phyloP scores from a whole-genome alignment of 1,140 invertebrate species.

The Trinorchestia longiramus region DNA sequence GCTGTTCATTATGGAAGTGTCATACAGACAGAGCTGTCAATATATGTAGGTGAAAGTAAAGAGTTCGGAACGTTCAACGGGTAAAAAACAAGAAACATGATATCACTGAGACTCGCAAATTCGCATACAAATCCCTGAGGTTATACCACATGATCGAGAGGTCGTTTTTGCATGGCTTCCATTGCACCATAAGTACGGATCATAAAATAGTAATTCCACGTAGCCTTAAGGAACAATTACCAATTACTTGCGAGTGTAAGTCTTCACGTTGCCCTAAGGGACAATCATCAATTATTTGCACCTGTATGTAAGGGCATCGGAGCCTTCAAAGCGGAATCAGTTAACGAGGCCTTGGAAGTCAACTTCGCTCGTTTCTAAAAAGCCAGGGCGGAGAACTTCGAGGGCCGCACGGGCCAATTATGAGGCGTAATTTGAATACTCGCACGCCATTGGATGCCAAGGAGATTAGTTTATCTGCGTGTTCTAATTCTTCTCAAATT shows the following conservation, averaged over 20 bases:
- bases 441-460: not conserved
- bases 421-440: not conserved
- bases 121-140: not conserved
- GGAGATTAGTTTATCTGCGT: not conserved
- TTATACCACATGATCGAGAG: not conserved
- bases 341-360: not conserved
- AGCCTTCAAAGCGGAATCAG: not conserved
- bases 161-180: not conserved
- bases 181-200: not conserved
- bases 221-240: not conserved
- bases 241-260: not conserved
- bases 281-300: not conserved
- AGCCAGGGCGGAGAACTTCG: not conserved
- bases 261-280: not conserved
- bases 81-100: not conserved
- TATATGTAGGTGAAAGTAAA: not conserved
- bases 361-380: not conserved
- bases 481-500: slow-evolving; percentile 2
- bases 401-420: slow-evolving; percentile 3
- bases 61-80: not conserved
- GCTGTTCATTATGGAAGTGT: not conserved
- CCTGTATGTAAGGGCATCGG: not conserved
- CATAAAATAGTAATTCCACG: slow-evolving; percentile 1
- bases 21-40: not conserved
- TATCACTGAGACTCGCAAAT: not conserved